Evolutionary conservation across 2,888 invertebrate genomes (phyloP).

Genomic region (Candidula unifasciata): DNA sequence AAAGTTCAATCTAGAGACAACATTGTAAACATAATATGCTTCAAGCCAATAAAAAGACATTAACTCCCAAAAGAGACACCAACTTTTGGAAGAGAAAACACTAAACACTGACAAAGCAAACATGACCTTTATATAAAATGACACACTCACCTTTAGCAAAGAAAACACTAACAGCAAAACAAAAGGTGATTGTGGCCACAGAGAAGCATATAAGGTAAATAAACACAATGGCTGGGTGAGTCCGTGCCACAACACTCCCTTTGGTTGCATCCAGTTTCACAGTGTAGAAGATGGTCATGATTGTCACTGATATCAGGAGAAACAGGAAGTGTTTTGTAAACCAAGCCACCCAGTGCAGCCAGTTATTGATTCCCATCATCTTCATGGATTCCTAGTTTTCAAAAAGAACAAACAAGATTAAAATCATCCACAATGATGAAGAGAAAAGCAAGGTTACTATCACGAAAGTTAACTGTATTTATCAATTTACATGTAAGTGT

Average conservation of each 20-base stretch:
- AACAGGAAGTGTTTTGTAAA: conserved; percentile 87
- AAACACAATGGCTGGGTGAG: conserved; percentile 84
- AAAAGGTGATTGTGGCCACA: conserved; percentile 85
- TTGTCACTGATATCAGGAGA: conserved; percentile 82
- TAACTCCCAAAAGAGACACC: not conserved
- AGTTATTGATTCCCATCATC: conserved; percentile 90
- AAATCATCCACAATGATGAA: not conserved
- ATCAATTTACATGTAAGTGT: too few relatives aligned
- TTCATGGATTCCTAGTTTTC: conserved; percentile 88
- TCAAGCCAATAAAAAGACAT: too few relatives aligned
- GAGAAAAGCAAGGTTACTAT: not conserved
- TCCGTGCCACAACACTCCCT: conserved; percentile 63
- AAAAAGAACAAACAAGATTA: not conserved
- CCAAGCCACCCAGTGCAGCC: conserved; percentile 92
- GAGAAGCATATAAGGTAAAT: conserved; percentile 86
- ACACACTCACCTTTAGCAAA: conserved; percentile 83
- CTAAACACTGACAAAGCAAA: not conserved
- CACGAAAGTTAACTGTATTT: too few relatives aligned
- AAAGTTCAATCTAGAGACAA: too few relatives aligned
- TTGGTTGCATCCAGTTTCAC: conserved; percentile 60
- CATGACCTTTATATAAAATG: not conserved
- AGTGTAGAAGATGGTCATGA: conserved; percentile 76
- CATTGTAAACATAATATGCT: too few relatives aligned
- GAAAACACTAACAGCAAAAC: conserved; percentile 88
- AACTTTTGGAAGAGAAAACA: not conserved